Conservation (phyloP, 2,888 invertebrate genomes). For the Lacanobia wlatinum region DNA sequence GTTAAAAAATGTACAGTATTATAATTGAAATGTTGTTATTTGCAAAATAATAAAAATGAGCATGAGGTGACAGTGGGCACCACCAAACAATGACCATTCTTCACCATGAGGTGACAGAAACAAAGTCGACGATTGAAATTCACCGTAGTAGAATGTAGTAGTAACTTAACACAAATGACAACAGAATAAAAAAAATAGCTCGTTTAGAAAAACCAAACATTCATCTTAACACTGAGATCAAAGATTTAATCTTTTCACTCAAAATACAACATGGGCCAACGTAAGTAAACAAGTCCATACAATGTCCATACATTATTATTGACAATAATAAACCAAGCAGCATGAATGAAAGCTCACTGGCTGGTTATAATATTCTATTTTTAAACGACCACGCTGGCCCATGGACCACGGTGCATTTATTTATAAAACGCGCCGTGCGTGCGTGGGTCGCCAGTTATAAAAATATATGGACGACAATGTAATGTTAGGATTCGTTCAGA, state of each 20-base stretch:
- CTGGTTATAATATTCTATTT: slow-evolving; percentile 56
- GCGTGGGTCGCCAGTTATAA: slow-evolving; percentile 65
- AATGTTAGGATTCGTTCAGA: slow-evolving; percentile 33
- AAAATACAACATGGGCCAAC: not conserved
- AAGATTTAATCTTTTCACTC: not conserved
- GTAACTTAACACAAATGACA: not conserved
- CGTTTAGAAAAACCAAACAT: not conserved
- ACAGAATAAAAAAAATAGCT: not conserved
- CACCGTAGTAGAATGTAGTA: too few species aligned
- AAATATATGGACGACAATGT: slow-evolving; percentile 61
- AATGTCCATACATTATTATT: slow-evolving; percentile 41
- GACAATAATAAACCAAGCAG: slow-evolving; percentile 49
- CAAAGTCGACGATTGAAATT: too few species aligned
- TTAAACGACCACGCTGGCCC: slow-evolving; percentile 54
- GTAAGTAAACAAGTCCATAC: slow-evolving; percentile 29
- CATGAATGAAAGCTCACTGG: slow-evolving; percentile 60
- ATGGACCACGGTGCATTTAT: slow-evolving; percentile 47
- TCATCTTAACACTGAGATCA: not conserved
- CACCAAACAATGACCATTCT: too few species aligned
- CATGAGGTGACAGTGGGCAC: too few species aligned
- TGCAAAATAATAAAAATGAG: too few species aligned
- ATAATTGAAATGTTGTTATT: too few species aligned
- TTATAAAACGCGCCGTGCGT: slow-evolving; percentile 50
- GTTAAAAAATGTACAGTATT: too few species aligned
- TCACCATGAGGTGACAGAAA: too few species aligned